phyloP scores from a whole-genome alignment of 1,140 invertebrate species.

The Lycorma delicatula region DNA sequence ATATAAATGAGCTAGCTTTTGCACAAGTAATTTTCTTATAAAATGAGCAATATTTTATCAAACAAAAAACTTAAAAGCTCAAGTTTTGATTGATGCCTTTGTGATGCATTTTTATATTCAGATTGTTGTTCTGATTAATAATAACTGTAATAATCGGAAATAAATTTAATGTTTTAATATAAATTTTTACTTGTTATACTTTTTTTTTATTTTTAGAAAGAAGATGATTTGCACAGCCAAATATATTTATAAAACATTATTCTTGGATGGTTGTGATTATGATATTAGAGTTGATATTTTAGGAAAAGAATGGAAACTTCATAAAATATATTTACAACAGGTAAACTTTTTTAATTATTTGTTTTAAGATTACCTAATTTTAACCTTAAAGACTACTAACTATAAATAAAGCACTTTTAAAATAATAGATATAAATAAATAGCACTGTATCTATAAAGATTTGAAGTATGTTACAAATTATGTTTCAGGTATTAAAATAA shows the following conservation, averaged over 20 bases:
- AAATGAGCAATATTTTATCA: neutral
- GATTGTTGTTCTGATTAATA: neutral
- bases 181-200: too few species aligned
- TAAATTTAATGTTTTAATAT: conserved; percentile 8
- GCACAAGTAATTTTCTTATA: too few species aligned
- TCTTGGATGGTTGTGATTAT: conserved; percentile 65
- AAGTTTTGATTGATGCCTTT: neutral
- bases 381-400: too few species aligned
- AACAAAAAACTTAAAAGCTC: neutral
- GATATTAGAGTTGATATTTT: conserved; percentile 66
- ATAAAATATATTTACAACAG: conserved; percentile 70
- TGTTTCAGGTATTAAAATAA: too few species aligned
- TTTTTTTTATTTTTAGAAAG: conserved; percentile 47
- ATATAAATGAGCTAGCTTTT: too few species aligned
- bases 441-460: too few species aligned
- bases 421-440: too few species aligned
- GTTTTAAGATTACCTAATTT: too few species aligned
- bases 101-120: neutral
- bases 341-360: conserved; percentile 39
- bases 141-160: too few species aligned
- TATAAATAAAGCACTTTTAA: too few species aligned
- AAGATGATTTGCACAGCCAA: conserved; percentile 63
- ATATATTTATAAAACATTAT: conserved; percentile 72
- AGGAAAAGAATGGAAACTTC: conserved; percentile 63
- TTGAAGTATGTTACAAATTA: too few species aligned